Conservation (phyloP, 2,797 vertebrate genomes). For the Amniataba percoides region DNA sequence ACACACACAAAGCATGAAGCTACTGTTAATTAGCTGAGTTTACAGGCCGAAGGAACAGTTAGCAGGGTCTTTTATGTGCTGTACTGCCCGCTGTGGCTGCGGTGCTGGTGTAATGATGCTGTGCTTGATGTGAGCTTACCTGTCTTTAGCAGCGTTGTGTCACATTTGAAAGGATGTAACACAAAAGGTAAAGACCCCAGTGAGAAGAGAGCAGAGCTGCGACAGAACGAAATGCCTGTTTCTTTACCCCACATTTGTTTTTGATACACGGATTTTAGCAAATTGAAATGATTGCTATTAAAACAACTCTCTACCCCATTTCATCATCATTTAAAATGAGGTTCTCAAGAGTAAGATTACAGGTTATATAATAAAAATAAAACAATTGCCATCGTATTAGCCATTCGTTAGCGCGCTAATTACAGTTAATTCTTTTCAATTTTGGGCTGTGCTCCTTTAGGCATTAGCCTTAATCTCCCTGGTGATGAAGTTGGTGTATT, state of each 20-base stretch:
- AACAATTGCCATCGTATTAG: constrained; percentile 82
- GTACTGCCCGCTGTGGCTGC: constrained; percentile 57
- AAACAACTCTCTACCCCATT: constrained; percentile 53
- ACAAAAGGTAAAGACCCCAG: constrained; percentile 65
- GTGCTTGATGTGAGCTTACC: constrained; percentile 62
- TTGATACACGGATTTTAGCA: constrained; percentile 55
- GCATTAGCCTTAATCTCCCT: constrained; percentile 86
- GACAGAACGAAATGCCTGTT: constrained; percentile 57
- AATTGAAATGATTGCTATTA: constrained; percentile 70
- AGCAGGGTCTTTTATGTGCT: constrained; percentile 63
- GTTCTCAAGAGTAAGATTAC: constrained; percentile 76
- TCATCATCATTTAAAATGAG: constrained; percentile 67
- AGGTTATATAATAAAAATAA: constrained; percentile 79
- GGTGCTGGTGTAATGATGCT: constrained; percentile 61
- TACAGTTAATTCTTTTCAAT: constrained; percentile 86
- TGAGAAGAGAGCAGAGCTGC: constrained; percentile 54
- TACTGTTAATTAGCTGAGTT: constrained; percentile 81
- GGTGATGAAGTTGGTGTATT: constrained; percentile 82
- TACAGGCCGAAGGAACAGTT: constrained; percentile 73
- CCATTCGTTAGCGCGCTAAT: constrained; percentile 85
- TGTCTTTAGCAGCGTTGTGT: constrained; percentile 59
- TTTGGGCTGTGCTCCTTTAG: constrained; percentile 83
- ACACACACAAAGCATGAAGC: constrained; percentile 66
- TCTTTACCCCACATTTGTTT: constrained; percentile 58
- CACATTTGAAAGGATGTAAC: constrained; percentile 59